Conservation (phyloP, 2,113 vertebrate species). For the Microtus ochrogaster region DNA sequence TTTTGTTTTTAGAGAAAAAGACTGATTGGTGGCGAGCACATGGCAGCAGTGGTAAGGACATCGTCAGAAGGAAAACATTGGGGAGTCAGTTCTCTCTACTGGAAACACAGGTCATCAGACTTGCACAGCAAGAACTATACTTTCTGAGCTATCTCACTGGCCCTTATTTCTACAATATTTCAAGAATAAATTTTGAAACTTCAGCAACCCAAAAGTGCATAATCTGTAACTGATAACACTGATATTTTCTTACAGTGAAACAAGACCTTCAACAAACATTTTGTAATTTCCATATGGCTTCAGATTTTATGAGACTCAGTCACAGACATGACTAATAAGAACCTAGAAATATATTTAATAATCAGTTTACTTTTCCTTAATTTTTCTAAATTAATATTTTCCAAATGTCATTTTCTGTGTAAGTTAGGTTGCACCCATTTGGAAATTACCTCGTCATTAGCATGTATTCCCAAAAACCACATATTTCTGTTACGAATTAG, state of each 20-base stretch:
- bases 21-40: no score
- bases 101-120: no score
- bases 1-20: no score
- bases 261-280: background rate
- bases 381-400: conserved; percentile 22
- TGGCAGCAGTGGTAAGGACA: no score
- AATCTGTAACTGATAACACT: background rate
- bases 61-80: no score
- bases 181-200: no score
- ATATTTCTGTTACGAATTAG: conserved; percentile 32
- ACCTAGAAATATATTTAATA: conserved; percentile 38
- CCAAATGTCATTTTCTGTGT: conserved; percentile 6
- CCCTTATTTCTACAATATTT: no score
- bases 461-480: background rate
- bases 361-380: background rate
- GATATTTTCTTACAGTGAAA: background rate
- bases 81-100: no score
- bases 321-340: background rate
- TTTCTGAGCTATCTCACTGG: no score
- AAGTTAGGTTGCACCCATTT: background rate
- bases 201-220: no score
- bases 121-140: no score
- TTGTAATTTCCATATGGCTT: conserved; percentile 23
- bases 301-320: background rate
- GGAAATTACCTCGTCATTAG: conserved; percentile 7